phyloP scores from a whole-genome alignment of 2,113 vertebrate genomes.

The Perca fluviatilis region DNA sequence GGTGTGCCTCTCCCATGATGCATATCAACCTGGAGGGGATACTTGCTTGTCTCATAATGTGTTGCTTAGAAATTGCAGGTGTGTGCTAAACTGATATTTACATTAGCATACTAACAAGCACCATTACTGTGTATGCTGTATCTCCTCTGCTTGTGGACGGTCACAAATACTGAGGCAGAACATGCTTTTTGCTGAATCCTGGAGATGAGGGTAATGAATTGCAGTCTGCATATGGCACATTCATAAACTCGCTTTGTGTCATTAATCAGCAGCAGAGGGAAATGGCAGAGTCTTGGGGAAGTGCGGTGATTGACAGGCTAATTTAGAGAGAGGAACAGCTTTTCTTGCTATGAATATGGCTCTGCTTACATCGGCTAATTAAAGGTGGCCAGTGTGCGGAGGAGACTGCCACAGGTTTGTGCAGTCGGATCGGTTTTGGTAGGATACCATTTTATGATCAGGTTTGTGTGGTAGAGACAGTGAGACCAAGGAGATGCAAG shows the following conservation, averaged over 20 bases:
- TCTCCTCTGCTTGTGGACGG: constrained; percentile 77
- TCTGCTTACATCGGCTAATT: constrained; percentile 77
- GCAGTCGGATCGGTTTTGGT: constrained; percentile 17
- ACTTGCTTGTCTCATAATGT: constrained; percentile 51
- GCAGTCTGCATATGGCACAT: constrained; percentile 80
- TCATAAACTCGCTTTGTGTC: constrained; percentile 85
- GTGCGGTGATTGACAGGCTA: constrained; percentile 83
- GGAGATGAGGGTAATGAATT: constrained; percentile 87
- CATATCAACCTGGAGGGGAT: constrained; percentile 64
- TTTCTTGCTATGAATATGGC: constrained; percentile 65
- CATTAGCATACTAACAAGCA: constrained; percentile 87
- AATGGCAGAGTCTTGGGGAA: constrained; percentile 80
- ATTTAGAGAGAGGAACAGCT: constrained; percentile 83
- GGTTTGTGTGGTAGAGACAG: constrained; percentile 25
- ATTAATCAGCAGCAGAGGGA: constrained; percentile 86
- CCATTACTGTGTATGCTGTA: constrained; percentile 75
- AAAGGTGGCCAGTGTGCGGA: constrained; percentile 62
- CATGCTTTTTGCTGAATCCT: constrained; percentile 71
- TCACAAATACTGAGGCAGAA: constrained; percentile 78
- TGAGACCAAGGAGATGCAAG: constrained; percentile 1
- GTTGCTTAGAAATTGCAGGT: constrained; percentile 70
- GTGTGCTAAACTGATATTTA: constrained; percentile 83
- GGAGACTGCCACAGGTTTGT: constrained; percentile 7
- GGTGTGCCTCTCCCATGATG: constrained; percentile 61
- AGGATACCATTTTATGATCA: constrained; percentile 24